Conservation (phyloP, 2,113 vertebrate species). For the Cryptoleucopteryx plumbea region DNA sequence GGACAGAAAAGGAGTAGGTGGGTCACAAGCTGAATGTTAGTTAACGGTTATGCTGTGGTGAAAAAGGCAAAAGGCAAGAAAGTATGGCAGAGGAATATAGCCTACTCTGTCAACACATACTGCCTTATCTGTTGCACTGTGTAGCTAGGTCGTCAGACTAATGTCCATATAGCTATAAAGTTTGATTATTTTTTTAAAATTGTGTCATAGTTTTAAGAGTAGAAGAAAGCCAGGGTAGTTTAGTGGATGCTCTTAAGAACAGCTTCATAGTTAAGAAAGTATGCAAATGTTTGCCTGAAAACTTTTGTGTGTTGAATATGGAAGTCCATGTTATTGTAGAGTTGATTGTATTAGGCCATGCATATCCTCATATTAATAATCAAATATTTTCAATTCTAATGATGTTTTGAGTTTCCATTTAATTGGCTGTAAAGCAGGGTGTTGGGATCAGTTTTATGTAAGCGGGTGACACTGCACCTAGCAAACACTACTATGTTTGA, state of each 20-base stretch:
- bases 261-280: neutral
- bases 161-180: neutral
- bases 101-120: neutral
- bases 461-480: neutral
- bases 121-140: neutral
- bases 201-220: neutral
- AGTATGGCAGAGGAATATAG: neutral
- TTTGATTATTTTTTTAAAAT: neutral
- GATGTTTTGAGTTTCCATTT: neutral
- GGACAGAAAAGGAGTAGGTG: neutral
- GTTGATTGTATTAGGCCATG: neutral
- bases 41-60: neutral
- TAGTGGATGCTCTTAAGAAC: neutral
- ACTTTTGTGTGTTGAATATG: neutral
- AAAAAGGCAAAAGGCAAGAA: neutral
- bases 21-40: neutral
- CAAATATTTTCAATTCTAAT: neutral
- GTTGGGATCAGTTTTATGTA: neutral
- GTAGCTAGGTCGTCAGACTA: neutral
- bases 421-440: rapidly evolving
- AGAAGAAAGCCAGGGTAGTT: neutral
- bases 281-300: neutral
- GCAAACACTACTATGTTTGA: neutral
- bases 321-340: neutral
- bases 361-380: neutral